Conservation (phyloP, 2,113 vertebrate genomes). For the Bothrops jararaca region DNA sequence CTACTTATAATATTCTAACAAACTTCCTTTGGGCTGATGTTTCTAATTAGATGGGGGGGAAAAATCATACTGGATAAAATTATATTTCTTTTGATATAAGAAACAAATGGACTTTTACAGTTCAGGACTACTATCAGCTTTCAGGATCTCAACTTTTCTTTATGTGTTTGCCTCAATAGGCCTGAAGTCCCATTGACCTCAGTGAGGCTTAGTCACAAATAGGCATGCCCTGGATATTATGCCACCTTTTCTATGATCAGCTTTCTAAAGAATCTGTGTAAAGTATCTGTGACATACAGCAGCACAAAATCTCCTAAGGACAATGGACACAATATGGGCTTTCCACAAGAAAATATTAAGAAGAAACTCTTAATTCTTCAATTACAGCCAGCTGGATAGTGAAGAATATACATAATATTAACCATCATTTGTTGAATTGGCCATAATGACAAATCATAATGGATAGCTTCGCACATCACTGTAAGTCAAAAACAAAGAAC, state of each 20-base stretch:
- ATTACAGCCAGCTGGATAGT: background rate
- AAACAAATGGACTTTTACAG: constrained; percentile 5
- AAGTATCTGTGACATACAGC: background rate
- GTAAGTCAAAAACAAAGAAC: background rate
- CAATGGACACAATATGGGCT: background rate
- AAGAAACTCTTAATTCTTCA: background rate
- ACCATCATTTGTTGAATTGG: background rate
- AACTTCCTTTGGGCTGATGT: constrained; percentile 38
- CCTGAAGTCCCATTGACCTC: background rate
- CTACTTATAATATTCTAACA: background rate
- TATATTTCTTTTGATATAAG: constrained; percentile 26
- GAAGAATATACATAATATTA: background rate
- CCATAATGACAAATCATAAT: background rate
- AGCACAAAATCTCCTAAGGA: fast-evolving
- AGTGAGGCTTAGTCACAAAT: background rate
- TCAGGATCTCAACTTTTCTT: background rate
- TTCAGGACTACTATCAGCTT: background rate
- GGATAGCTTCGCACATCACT: background rate
- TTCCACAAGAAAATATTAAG: background rate
- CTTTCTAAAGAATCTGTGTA: background rate
- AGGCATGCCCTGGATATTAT: background rate
- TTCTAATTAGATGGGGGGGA: constrained; percentile 21
- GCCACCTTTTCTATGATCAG: background rate
- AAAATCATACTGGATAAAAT: background rate
- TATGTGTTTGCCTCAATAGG: background rate